A percentile compares a stretch with the other conserved stretches of the same genome.
phyloP scores from a whole-genome alignment of 1,140 invertebrate genomes.

The Drosophila tsacasi region DNA sequence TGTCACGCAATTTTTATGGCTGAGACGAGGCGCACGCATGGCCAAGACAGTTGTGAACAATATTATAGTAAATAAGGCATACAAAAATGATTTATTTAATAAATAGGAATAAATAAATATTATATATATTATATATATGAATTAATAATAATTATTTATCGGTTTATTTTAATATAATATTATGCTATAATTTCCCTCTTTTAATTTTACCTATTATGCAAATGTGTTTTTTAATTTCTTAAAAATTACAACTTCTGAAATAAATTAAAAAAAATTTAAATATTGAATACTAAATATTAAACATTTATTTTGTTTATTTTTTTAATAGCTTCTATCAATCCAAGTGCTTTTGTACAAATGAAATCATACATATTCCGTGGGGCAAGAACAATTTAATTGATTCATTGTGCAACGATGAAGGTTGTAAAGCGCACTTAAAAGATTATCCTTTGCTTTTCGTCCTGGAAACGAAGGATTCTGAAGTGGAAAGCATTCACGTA shows the following conservation, averaged over 20 bases:
- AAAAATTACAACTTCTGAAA: background rate
- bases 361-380: background rate
- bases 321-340: background rate
- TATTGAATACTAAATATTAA: too few species aligned
- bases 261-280: background rate
- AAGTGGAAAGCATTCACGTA: background rate
- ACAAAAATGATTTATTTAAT: background rate
- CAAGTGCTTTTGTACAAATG: background rate
- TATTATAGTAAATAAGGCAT: background rate
- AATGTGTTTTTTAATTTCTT: background rate
- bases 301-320: background rate
- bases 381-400: conserved; percentile 37
- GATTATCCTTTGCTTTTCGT: conserved; percentile 27
- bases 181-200: background rate
- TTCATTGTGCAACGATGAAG: conserved; percentile 34
- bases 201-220: too few species aligned
- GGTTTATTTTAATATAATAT: background rate
- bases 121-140: background rate
- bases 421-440: conserved; percentile 34
- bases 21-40: background rate
- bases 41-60: background rate
- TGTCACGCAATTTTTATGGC: conserved; percentile 47
- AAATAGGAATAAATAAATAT: background rate
- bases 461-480: conserved; percentile 8
- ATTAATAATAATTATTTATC: background rate